Evolutionary conservation across 2,888 invertebrate species (phyloP).

Genomic region (Acleris holmiana): DNA sequence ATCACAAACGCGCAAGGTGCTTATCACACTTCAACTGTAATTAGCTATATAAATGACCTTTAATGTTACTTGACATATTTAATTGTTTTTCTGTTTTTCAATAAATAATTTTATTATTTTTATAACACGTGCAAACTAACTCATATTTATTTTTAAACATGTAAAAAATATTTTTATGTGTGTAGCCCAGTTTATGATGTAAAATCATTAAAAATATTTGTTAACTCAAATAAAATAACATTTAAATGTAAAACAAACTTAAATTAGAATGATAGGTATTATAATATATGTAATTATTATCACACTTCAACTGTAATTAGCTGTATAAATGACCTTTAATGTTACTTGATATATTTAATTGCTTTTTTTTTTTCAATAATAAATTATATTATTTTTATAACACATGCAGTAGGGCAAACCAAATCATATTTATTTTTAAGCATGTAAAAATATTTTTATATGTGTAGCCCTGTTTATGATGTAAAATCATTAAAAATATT

Average conservation of each 20-base stretch:
- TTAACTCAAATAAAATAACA: no score
- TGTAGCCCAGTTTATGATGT: no score
- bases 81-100: slow-evolving; percentile 24
- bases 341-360: slow-evolving; percentile 32
- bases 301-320: slow-evolving; percentile 18
- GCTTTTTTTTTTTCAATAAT: slow-evolving; percentile 16
- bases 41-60: slow-evolving; percentile 24
- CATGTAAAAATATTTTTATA: no score
- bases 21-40: slow-evolving; percentile 20
- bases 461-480: no score
- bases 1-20: slow-evolving; percentile 1
- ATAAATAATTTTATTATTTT: background rate
- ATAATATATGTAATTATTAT: slow-evolving; percentile 19
- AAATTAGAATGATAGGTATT: no score
- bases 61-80: slow-evolving; percentile 26
- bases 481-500: no score
- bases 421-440: no score
- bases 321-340: slow-evolving; percentile 16
- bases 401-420: background rate
- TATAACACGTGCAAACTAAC: background rate
- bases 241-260: no score
- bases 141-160: no score
- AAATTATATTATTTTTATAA: background rate
- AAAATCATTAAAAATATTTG: no score
- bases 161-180: no score